A percentile compares a stretch with the other conserved stretches of the same genome.
phyloP scores from a whole-genome alignment of 2,888 invertebrate species.

The Chrysotoxum bicinctum region DNA sequence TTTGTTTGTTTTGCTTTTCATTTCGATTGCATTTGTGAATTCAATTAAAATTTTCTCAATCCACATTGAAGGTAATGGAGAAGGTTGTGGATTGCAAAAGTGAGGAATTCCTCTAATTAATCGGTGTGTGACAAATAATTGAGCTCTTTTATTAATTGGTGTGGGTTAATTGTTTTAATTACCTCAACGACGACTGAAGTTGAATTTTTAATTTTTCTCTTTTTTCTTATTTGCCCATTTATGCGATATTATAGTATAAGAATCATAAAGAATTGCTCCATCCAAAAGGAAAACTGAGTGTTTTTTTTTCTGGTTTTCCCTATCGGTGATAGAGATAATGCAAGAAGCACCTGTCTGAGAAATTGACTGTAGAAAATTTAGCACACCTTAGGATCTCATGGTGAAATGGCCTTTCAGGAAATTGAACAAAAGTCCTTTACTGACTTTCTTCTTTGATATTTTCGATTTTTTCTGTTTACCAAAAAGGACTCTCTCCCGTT shows the following conservation, averaged over 20 bases:
- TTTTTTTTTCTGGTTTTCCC: not conserved
- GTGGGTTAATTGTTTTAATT: conserved; percentile 54
- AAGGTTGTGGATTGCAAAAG: conserved; percentile 26
- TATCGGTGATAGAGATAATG: not conserved
- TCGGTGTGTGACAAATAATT: conserved; percentile 56
- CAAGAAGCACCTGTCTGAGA: conserved; percentile 31
- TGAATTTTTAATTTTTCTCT: conserved; percentile 23
- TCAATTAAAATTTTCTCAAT: conserved; percentile 54
- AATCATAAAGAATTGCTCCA: too few relatives aligned
- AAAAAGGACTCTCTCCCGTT: conserved; percentile 26
- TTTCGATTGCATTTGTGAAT: conserved; percentile 47
- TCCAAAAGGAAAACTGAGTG: not conserved
- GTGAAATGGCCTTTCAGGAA: not conserved
- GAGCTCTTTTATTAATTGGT: conserved; percentile 59
- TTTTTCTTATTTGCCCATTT: not conserved
- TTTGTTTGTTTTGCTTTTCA: not conserved
- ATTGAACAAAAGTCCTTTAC: not conserved
- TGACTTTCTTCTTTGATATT: too few relatives aligned
- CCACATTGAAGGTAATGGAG: conserved; percentile 36
- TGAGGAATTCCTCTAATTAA: conserved; percentile 63
- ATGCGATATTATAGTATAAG: not conserved
- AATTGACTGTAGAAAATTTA: not conserved
- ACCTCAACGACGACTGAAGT: conserved; percentile 16
- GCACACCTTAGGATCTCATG: not conserved
- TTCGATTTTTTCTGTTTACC: conserved; percentile 26